Base-by-base conservation (phyloP, 2,113 vertebrate genomes). In the Nycticryphes semicollaris region DNA sequence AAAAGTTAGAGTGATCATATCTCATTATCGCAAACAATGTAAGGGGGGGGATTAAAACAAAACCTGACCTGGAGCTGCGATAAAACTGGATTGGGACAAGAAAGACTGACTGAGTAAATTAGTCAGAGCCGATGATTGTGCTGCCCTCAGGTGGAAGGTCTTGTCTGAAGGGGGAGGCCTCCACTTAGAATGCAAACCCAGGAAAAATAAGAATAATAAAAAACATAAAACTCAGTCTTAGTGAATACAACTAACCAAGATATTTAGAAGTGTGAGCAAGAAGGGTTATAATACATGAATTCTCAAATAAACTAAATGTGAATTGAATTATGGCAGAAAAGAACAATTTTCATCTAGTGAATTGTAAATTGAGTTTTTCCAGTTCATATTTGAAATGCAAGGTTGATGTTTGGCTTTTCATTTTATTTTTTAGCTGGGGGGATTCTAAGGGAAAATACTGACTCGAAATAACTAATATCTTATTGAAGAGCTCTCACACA, bases 121-220 rank as follows among this genome's bases (percentile, higher is more conserved):
- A 31, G 43, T 78, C 59, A 47, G 89, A 94, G 85, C 47, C 80
- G 76, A 84, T 90, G 89, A 51, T 62, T 86, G 83, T 94, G 78
- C 86, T 96, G 93, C 93, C 91, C 97, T 96, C 96, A 96, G 95
- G 94, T 95, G 95, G 93, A 96, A 70, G 47, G 73, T 87, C 74
- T 68, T 67, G 73, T 74, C 20, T 35, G 66, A 89, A 88, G 93
- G 91, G 73, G 59, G 54, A 82, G 66, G 84, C 39, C 88, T 84
- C 62, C 86, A 14, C 39, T 87, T 60, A 7, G 7, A 47, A 16
- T 5, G 31, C 22, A 30, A 81, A 70, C 25, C 12, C 90, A 67
- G 41, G 45, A 63, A 28, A 53, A 73, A 89, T 4, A 19, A 67
- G 56, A 56, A 68, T 1, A 59, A n/a, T 9, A 62, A 37, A 3